Evolutionary conservation across 2,888 invertebrate species (phyloP).

Genomic region (Pollenia griseotomentosa): DNA sequence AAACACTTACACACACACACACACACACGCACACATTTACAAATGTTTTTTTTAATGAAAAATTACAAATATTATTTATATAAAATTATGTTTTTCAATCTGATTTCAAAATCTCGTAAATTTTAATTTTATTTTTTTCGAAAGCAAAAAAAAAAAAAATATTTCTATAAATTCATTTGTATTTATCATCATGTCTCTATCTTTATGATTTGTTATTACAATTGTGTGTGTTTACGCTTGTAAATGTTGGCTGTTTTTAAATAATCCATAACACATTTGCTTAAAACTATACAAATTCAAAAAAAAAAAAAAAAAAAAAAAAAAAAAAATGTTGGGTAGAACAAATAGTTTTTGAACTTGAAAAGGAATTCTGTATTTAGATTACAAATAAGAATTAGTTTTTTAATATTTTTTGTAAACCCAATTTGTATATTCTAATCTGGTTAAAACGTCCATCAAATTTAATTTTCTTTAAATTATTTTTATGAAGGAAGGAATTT

Average conservation of each 20-base stretch:
- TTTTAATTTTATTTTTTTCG: constrained; percentile 2
- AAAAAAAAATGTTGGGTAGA: not conserved
- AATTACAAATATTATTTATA: constrained; percentile 28
- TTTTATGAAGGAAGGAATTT: no score
- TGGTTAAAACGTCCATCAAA: no score
- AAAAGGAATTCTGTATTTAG: no score
- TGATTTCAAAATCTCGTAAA: constrained; percentile 29
- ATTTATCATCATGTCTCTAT: constrained; percentile 49
- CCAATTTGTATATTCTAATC: no score
- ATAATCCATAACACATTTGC: constrained; percentile 54
- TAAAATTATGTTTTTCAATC: constrained; percentile 51
- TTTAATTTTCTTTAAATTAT: no score
- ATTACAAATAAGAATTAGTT: no score
- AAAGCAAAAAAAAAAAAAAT: constrained; percentile 17
- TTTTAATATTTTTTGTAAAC: no score
- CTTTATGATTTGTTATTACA: constrained; percentile 52
- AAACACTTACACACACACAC: constrained; percentile 1
- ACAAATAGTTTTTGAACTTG: not conserved
- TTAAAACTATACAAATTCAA: constrained; percentile 2
- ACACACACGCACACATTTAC: not conserved
- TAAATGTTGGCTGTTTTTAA: constrained; percentile 8
- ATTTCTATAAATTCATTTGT: constrained; percentile 51
- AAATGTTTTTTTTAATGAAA: not conserved
- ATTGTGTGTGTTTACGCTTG: constrained; percentile 25
- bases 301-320: no score